Percentiles rank a stretch among this genome's conserved stretches.
phyloP scores from a whole-genome alignment of 2,888 invertebrate genomes.

The Ariolimax columbianus region DNA sequence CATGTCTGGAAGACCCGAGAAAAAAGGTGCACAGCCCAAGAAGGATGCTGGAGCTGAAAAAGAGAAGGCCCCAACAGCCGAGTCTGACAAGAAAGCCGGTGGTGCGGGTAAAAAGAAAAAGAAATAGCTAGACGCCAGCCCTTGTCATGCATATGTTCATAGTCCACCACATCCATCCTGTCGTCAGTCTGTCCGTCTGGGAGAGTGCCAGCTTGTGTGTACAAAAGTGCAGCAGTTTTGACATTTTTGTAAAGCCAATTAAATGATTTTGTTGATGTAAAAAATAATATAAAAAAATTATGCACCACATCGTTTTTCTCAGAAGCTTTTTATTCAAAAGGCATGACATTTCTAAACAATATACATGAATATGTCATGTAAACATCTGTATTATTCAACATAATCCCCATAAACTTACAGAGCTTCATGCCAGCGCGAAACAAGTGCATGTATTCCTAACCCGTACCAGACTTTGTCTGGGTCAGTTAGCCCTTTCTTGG shows the following conservation, averaged over 20 bases:
- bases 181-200: background rate
- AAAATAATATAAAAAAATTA: too few relatives aligned
- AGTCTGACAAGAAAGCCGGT: constrained; percentile 7
- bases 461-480: too few relatives aligned
- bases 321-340: too few relatives aligned
- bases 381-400: too few relatives aligned
- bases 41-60: constrained; percentile 2
- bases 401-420: too few relatives aligned
- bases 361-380: too few relatives aligned
- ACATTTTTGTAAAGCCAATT: background rate
- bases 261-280: background rate
- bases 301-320: too few relatives aligned
- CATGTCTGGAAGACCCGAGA: too few relatives aligned
- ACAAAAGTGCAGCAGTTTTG: background rate
- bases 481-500: too few relatives aligned
- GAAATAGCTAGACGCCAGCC: background rate
- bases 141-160: background rate
- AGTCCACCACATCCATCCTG: background rate
- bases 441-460: too few relatives aligned
- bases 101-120: background rate
- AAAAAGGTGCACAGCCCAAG: background rate
- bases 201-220: background rate
- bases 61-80: background rate
- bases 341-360: too few relatives aligned
- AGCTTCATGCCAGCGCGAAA: too few relatives aligned